phyloP scores from a whole-genome alignment of 2,888 invertebrate species.

The Bedellia somnulentella region DNA sequence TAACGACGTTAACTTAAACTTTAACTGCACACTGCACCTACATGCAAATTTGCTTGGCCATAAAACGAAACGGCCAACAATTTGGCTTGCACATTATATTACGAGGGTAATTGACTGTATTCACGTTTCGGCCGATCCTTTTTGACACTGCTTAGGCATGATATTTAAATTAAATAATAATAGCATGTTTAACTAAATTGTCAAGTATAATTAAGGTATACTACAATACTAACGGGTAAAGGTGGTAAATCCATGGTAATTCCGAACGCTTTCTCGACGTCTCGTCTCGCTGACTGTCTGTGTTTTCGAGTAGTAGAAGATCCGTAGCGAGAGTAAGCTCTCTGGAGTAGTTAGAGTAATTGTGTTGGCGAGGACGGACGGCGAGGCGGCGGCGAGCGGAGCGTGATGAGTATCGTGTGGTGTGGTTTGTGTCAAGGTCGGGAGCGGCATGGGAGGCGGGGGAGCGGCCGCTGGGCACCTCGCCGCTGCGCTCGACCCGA shows the following conservation, averaged over 20 bases:
- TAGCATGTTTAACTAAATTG: slow-evolving; percentile 47
- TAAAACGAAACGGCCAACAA: slow-evolving; percentile 15
- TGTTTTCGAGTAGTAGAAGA: too few species aligned
- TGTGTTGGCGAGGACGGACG: slow-evolving; percentile 5
- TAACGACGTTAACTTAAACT: slow-evolving; percentile 27
- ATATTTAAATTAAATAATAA: slow-evolving; percentile 42
- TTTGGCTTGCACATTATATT: slow-evolving; percentile 8
- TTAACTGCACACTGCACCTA: slow-evolving; percentile 16
- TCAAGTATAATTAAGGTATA: too few species aligned
- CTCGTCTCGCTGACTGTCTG: too few species aligned
- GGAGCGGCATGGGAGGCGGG: slow-evolving; percentile 49
- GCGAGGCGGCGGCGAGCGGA: slow-evolving; percentile 19
- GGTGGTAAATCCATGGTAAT: too few species aligned
- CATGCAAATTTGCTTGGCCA: slow-evolving; percentile 4
- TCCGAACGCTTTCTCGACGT: too few species aligned
- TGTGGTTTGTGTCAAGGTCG: slow-evolving; percentile 64
- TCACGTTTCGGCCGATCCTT: slow-evolving; percentile 40
- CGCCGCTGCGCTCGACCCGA: slow-evolving; percentile 60
- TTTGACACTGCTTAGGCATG: slow-evolving; percentile 47
- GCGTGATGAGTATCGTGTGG: slow-evolving; percentile 52
- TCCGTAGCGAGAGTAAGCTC: too few species aligned
- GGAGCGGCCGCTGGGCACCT: slow-evolving; percentile 57
- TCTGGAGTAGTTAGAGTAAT: too few species aligned
- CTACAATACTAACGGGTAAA: too few species aligned
- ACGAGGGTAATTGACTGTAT: background rate